Evolutionary conservation across 53 echinoderm and acorn worm genomes (phyloP), one percentile per base, ranked within the genome.

Genomic region (Echinarachnius parma): DNA sequence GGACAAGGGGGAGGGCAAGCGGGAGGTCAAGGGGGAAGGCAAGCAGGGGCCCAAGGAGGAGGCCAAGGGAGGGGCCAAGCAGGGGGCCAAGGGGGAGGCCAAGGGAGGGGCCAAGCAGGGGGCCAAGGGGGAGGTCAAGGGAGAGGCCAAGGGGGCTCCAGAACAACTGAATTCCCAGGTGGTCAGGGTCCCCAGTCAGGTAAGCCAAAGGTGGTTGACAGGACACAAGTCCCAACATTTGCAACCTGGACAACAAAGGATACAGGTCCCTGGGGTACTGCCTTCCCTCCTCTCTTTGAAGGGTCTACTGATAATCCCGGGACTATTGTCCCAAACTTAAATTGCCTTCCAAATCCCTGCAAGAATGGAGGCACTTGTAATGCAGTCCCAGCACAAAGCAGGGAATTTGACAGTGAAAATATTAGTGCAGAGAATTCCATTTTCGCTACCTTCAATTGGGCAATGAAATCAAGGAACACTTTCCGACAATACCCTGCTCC

Each of bases 331-430:
- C 68, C 68, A 14, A 49, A 68, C 28, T 21, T 68, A 24, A 52
- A 68, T 5, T 96, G 98, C 48, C 75, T 79, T 36, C 98, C 98
- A 5, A 96, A 88, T 50, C 98, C 98, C 18, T 96, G 98, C 52
- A 30, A 34, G 24, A 84, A 96, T 76, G 79, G 74, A 4, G 98
- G 98, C 1, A 60, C 49, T 22, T 95, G 95, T 59, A 72, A 36
- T 29, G 26, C 7, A 37, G 56, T 72, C 34, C 57, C 74, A 35
- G 55, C 55, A 37, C 26, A 54, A 28, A 72, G 57, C 16, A 15
- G 29, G 15, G 74, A 72, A 27, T 56, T 57, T 36, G 55, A 34
- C 36, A 72, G 57, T 56, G 74, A 72, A 72, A 72, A 72, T 42
- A 13, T 72, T 1, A 72, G 74, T 23, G 35, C 55, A 24, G 74